Evolutionary conservation across 2,113 vertebrate species (phyloP), one percentile per base, ranked within the genome.

Genomic region (Ophiodon elongatus): DNA sequence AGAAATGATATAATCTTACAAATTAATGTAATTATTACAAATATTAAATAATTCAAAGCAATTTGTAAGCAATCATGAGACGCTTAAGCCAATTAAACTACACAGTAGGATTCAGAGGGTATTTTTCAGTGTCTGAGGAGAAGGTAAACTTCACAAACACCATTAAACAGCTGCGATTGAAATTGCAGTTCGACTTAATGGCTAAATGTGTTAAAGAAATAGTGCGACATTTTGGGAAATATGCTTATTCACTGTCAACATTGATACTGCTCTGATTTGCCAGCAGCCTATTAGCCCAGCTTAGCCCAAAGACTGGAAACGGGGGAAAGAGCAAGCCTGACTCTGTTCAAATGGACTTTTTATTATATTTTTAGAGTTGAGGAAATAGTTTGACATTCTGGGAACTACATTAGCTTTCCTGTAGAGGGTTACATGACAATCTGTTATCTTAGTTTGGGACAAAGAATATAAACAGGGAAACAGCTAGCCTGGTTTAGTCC

Each of bases 21-120:
- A 78, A 80, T 67, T 9, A 76, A 84, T 69, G 27, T 68, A 54
- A 86, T 89, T 62, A 71, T 76, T 66, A 27, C 27, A 83, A 27
- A 77, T 63, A 67, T 85, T 70, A 83, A 79, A 88, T 69, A 27
- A 78, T 66, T 59, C 8, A 75, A 73, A 75, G 29, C 11, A 67
- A 56, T 89, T 76, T 89, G 41, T 21, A n/a, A 14, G 15, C 15
- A 82, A 54, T 86, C 23, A 13, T 80, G 41, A 82, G 25, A 69
- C 19, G n/a, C 21, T 57, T 47, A 11, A 8, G 57, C 60, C 60
- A 63, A 69, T 71, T 85, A 64, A 75, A 66, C 13, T 60, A 2
- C 63, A 77, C 11, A 7, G 47, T 47, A 4, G 50, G 74, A 76
- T 66, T 65, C 25, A 66, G 31, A 65, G 8, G 5, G 25, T 14